A percentile compares a stretch with the other conserved stretches of the same genome.
These are phyloP conservation scores for Luehdorfia chinensis DNA, from an alignment of 1,140 invertebrate genomes.

Conservation along the genomic window DNA sequence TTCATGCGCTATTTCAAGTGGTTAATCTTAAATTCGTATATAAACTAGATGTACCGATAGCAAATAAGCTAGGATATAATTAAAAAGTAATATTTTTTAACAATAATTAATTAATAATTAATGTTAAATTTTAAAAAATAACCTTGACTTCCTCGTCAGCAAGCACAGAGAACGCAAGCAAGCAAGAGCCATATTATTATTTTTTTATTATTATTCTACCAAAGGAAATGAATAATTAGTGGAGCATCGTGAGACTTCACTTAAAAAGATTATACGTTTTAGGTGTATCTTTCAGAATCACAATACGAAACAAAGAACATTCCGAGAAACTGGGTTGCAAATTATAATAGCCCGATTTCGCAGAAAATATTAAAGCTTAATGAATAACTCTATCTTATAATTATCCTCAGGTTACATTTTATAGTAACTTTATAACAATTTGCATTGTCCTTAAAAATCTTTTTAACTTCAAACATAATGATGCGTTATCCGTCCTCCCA, in stretches of 20 bases:
- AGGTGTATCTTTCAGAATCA: neutral
- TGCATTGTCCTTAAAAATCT: too few relatives aligned
- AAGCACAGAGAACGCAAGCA: neutral
- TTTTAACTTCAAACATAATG: too few relatives aligned
- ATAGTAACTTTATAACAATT: neutral
- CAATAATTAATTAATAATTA: too few relatives aligned
- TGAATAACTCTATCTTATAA: constrained; percentile 8
- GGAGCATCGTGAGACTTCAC: too few relatives aligned
- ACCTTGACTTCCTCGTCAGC: neutral
- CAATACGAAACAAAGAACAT: constrained; percentile 8
- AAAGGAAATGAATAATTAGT: neutral
- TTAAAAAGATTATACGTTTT: constrained; percentile 6
- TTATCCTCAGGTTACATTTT: neutral
- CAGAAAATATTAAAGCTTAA: constrained; percentile 2
- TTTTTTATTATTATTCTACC: neutral
- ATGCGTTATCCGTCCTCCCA: too few relatives aligned
- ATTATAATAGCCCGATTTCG: constrained; percentile 11
- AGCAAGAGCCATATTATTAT: neutral
- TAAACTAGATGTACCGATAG: too few relatives aligned
- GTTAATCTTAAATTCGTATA: too few relatives aligned
- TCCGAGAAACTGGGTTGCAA: constrained; percentile 14
- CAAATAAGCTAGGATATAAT: too few relatives aligned
- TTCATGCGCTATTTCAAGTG: too few relatives aligned
- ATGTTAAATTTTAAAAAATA: neutral
- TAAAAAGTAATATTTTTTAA: too few relatives aligned